phyloP scores from a whole-genome alignment of 2,113 vertebrate genomes.

The Pedetes capensis region DNA sequence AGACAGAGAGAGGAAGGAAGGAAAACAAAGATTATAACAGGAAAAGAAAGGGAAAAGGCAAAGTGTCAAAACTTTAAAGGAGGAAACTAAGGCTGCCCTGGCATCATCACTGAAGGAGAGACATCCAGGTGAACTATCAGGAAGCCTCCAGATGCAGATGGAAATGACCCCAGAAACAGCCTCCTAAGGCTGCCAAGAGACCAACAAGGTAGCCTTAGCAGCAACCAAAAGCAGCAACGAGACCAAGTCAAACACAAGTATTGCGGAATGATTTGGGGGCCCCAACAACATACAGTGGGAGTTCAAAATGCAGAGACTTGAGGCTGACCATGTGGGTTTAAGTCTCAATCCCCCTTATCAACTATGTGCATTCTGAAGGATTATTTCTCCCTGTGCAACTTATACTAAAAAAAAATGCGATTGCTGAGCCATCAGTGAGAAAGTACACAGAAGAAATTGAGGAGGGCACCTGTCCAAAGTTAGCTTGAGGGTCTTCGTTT shows the following conservation, averaged over 20 bases:
- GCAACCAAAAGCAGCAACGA: background rate
- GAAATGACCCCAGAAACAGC: background rate
- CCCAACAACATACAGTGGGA: fast-evolving
- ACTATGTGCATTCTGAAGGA: background rate
- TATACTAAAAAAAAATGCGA: background rate
- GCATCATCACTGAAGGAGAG: background rate
- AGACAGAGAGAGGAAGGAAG: too few relatives aligned
- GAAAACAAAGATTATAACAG: too few relatives aligned
- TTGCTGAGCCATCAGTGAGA: background rate
- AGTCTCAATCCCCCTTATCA: background rate
- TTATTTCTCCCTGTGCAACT: background rate
- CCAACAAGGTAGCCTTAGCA: background rate
- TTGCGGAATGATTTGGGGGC: too few relatives aligned
- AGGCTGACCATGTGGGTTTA: background rate
- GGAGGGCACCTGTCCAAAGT: background rate
- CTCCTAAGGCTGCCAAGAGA: background rate
- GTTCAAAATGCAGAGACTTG: background rate
- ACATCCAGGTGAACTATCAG: background rate
- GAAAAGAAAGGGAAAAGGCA: background rate
- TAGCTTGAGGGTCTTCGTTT: background rate
- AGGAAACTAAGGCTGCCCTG: too few relatives aligned
- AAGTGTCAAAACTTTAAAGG: background rate
- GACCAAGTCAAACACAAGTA: background rate
- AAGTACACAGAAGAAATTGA: background rate
- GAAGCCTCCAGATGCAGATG: background rate